Evolutionary conservation across 1,140 invertebrate genomes (phyloP), one percentile per base, ranked within the genome.

Genomic region (Papilio helenus): DNA sequence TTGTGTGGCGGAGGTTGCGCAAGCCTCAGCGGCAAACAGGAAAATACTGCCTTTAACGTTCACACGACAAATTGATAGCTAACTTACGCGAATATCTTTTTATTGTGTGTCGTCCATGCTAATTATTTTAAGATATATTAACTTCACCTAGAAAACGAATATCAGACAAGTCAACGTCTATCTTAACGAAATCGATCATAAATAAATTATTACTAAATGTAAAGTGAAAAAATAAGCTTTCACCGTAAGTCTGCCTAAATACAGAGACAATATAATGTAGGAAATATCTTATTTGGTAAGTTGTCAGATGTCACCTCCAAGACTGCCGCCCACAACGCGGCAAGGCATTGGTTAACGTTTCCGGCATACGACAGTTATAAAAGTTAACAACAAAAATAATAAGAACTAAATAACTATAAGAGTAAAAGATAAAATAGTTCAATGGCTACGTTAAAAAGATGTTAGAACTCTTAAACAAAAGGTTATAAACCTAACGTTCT

Each of bases 341-440:
- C 81, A 49, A 80, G 51, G 76, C 79, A 83, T 86, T 88, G 85
- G 80, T 79, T 82, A 89, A 88, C 79, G 61, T 84, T 88, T 88
- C 87, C 88, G 85, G 82, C 83, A 82, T 49, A 29, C 80, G 58
- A 73, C 80, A 79, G 10, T 65, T 65, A 26, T 14, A 29, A 14
- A 12, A 58, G 8, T 20, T 20, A 58, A 20, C 20, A 12, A 29
- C 23, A 68, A 34, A 29, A 18, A 18, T 2, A 16, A 68, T 18
- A 58, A 9, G n/a, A 10, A 29, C 23, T 0, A 14, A 61, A 23
- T 12, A 26, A 29, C 8, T 26, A 12, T 1, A 9, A n/a, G 20
- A 26, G 23, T 16, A 12, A 34, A 18, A 68, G 23, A 68, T 16
- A 61, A 26, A 1, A 61, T 1, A 58, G 9, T 10, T 58, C n/a